Base-by-base conservation (phyloP, 2,113 vertebrate species). In the Scomber scombrus region DNA sequence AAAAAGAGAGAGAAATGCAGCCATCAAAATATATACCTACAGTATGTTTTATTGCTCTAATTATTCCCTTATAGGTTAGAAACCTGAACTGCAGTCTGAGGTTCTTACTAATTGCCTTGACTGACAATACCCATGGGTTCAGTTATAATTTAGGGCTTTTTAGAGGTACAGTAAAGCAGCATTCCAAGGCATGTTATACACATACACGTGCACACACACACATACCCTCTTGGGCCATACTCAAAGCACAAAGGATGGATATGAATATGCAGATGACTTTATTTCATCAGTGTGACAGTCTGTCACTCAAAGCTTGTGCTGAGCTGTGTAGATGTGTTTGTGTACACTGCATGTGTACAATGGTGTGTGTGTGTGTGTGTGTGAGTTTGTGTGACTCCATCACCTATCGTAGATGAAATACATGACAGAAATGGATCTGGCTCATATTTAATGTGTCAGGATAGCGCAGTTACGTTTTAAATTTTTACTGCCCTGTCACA, bases 201-300 rank as follows among this genome's bases (percentile, higher is more conserved):
- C 31, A 64, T 21, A 46, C 52, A 61, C 62, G 61, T 34, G 14
- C 6, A 62, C 46, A 54, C 16, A 40, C 3, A 18, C 16, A 18
- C 13, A 45, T 3, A 71, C 52, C 54, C 68, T 13, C 47, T 50
- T 11, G 43, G 61, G 55, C 34, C 46, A 43, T 5, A 54, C 11
- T 40, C 18, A 21, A 29, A 55, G 16, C 43, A 82, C 47, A 74
- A 57, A 3, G 14, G 0, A 21, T n/a, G 15, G 14, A 68, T 55
- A 49, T 75, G 56, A 71, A 75, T 71, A 85, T 78, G 63, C 46
- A 85, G 5, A 78, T 77, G 52, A 29, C 11, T 52, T 40, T 75
- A n/a, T 86, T 61, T 78, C 16, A 81, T 55, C n/a, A 18, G 51
- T 0, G 60, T 9, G n/a, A 45, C 51, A 66, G 67, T 81, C 43